Conservation (phyloP, 2,888 invertebrate species). For the Rhamnusium bicolor region DNA sequence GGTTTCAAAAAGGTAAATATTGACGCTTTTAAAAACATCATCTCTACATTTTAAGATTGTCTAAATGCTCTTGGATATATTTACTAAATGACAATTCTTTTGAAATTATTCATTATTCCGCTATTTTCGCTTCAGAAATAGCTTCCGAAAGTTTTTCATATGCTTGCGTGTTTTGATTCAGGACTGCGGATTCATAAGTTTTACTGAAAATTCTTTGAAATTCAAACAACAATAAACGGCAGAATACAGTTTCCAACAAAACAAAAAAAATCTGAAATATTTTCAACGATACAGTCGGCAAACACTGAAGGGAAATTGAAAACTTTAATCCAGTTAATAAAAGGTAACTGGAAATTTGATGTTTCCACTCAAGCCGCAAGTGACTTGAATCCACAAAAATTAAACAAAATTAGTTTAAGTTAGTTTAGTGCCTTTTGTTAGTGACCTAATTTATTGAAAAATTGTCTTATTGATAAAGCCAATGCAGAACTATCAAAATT, state of each 20-base stretch:
- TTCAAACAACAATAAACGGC: not conserved
- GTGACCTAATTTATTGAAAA: not conserved
- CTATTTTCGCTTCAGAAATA: not conserved
- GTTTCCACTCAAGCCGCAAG: not conserved
- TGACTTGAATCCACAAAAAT: slow-evolving; percentile 36
- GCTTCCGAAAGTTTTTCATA: not conserved
- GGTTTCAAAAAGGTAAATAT: slow-evolving; percentile 35
- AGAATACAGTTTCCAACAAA: not conserved
- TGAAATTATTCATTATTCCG: too few relatives aligned
- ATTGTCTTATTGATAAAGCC: not conserved
- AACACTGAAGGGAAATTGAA: not conserved
- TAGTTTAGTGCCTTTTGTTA: not conserved
- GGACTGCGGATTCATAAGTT: too few relatives aligned
- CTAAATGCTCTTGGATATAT: slow-evolving; percentile 30
- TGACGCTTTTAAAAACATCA: not conserved
- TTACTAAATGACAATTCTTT: not conserved
- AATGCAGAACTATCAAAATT: not conserved
- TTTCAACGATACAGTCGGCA: not conserved
- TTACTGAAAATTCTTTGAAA: not conserved
- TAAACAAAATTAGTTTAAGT: slow-evolving; percentile 33
- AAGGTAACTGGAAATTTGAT: not conserved
- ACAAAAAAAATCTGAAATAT: not conserved
- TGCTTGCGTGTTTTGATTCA: not conserved
- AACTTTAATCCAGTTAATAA: not conserved
- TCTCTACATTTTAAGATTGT: slow-evolving; percentile 22